Conservation (phyloP, 2,113 vertebrate species). For the Passer montanus region DNA sequence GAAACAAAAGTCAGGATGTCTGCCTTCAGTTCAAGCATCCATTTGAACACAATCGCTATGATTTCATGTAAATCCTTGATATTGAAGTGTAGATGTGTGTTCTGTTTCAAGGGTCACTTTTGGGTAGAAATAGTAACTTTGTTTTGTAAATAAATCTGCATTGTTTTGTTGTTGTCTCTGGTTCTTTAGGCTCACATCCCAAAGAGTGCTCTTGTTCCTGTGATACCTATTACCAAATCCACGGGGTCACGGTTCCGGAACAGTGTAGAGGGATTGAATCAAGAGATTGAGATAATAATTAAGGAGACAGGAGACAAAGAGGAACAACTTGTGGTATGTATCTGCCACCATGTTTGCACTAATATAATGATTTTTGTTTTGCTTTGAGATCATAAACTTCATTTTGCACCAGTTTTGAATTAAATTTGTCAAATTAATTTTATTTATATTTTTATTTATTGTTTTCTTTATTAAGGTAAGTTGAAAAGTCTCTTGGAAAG, state of each 20-base stretch:
- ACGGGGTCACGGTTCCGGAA: conserved; percentile 94
- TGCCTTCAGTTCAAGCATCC: background rate
- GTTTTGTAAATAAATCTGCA: background rate
- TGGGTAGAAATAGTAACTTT: background rate
- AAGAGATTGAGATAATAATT: conserved; percentile 99
- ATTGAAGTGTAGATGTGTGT: background rate
- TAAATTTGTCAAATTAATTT: background rate
- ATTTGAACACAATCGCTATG: fast-evolving
- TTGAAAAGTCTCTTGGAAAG: background rate
- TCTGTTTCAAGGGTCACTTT: background rate
- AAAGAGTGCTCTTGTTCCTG: conserved; percentile 91
- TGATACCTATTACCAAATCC: conserved; percentile 92
- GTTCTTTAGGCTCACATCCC: conserved; percentile 86
- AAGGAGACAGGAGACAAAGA: conserved; percentile 94
- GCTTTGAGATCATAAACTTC: background rate
- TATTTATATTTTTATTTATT: background rate
- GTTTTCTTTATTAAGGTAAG: background rate
- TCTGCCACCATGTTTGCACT: background rate
- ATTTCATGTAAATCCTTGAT: background rate
- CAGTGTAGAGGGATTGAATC: conserved; percentile 97
- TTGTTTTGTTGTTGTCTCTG: background rate
- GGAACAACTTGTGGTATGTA: conserved; percentile 92
- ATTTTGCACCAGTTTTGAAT: background rate
- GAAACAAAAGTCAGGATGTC: background rate
- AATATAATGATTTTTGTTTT: background rate